Conservation (phyloP, 2,888 invertebrate species). For the Ochropleura leucogaster region DNA sequence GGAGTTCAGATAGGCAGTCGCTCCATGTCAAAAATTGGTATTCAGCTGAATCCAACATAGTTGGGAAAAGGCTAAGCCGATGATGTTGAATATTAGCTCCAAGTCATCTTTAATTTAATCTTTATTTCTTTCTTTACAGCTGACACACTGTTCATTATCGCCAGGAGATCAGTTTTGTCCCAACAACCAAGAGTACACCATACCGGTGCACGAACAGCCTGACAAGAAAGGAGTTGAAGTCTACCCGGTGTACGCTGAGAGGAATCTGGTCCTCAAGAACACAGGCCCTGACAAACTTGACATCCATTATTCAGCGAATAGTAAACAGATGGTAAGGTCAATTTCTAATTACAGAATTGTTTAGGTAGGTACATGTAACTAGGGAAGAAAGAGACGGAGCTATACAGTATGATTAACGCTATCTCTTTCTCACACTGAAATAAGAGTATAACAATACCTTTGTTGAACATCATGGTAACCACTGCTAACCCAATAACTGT, state of each 20-base stretch:
- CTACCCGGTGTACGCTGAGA: conserved; percentile 60
- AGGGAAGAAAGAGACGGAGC: too few species aligned
- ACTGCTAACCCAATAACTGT: not conserved
- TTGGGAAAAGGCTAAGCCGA: too few species aligned
- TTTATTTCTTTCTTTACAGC: conserved; percentile 67
- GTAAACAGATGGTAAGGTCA: conserved; percentile 32
- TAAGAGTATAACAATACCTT: too few species aligned
- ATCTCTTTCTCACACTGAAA: too few species aligned
- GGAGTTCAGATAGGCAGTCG: too few species aligned
- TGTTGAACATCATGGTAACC: too few species aligned
- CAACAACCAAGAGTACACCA: conserved; percentile 60
- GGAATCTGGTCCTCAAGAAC: conserved; percentile 48
- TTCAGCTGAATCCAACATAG: too few species aligned
- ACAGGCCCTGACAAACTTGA: conserved; percentile 12
- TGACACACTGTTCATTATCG: conserved; percentile 63
- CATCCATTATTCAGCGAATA: conserved; percentile 44
- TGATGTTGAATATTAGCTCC: not conserved
- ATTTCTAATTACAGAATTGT: not conserved
- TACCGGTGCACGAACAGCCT: not conserved
- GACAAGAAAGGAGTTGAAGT: conserved; percentile 51
- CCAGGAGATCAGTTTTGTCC: conserved; percentile 72
- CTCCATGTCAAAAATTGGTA: too few species aligned
- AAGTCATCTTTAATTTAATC: not conserved
- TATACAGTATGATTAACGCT: too few species aligned
- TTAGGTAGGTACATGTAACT: too few species aligned